Evolutionary conservation across 1,140 invertebrate species (phyloP).

Genomic region (Paraescarpia echinospica): DNA sequence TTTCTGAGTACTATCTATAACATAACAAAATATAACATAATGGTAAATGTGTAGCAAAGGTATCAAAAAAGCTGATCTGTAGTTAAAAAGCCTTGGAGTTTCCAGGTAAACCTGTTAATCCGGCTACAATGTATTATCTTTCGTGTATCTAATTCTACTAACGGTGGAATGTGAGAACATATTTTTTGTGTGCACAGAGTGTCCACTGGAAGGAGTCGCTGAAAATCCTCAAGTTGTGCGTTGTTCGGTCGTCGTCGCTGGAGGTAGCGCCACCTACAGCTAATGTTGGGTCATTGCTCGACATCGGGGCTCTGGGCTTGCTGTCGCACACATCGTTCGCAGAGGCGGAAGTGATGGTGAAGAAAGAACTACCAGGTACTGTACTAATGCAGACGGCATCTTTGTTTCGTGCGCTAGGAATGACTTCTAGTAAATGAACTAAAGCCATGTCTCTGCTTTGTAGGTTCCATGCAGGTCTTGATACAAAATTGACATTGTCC

Average conservation of each 20-base stretch:
- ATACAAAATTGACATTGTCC: too few species aligned
- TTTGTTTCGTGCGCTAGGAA: not conserved
- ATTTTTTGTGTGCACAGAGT: slow-evolving; percentile 62
- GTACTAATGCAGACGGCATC: not conserved
- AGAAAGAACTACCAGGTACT: slow-evolving; percentile 76
- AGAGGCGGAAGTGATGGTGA: slow-evolving; percentile 73
- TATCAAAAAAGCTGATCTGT: too few species aligned
- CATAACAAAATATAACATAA: too few species aligned
- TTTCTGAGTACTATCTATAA: too few species aligned
- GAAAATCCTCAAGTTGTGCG: slow-evolving; percentile 94
- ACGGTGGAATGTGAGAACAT: not conserved
- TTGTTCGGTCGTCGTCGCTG: slow-evolving; percentile 84
- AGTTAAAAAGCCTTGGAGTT: too few species aligned
- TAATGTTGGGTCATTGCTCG: slow-evolving; percentile 36
- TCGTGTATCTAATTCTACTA: too few species aligned
- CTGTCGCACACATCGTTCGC: slow-evolving; percentile 67
- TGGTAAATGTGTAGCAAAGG: too few species aligned
- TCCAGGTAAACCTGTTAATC: too few species aligned
- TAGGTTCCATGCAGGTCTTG: too few species aligned
- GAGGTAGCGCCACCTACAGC: slow-evolving; percentile 60
- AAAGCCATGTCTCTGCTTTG: too few species aligned
- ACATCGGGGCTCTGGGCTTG: slow-evolving; percentile 36
- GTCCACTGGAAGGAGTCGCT: slow-evolving; percentile 93
- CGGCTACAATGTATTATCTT: too few species aligned
- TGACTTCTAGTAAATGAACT: too few species aligned